A percentile compares a stretch with the other conserved stretches of the same genome.
phyloP scores from a whole-genome alignment of 2,797 vertebrate species.

The Microhierax caerulescens region DNA sequence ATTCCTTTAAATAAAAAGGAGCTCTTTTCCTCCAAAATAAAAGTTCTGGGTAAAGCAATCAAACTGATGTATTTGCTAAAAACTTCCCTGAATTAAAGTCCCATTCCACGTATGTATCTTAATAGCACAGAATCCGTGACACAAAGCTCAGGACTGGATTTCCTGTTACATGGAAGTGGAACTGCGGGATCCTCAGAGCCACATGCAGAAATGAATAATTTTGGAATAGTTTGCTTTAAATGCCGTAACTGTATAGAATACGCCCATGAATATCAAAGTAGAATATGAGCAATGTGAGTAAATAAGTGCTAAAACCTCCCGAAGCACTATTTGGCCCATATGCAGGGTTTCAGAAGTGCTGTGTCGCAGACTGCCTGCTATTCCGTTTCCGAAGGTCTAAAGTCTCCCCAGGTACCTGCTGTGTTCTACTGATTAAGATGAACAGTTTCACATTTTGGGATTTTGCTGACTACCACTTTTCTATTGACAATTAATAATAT shows the following conservation, averaged over 20 bases:
- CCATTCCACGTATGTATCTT: neutral
- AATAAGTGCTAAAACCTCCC: neutral
- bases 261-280: neutral
- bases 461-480: neutral
- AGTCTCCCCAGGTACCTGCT: neutral
- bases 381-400: neutral
- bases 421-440: neutral
- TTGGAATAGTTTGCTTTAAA: neutral
- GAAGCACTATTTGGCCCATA: neutral
- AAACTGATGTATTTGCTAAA: neutral
- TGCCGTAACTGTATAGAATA: neutral
- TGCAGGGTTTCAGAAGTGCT: neutral
- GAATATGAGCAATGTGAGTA: neutral
- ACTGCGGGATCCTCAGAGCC: neutral
- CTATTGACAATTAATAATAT: neutral
- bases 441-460: neutral
- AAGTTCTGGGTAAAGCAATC: slow-evolving; percentile 4
- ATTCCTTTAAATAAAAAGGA: too few relatives aligned
- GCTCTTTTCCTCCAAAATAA: neutral
- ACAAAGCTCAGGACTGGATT: neutral
- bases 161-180: neutral
- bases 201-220: neutral
- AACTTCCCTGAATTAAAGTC: neutral
- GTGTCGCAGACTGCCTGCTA: neutral
- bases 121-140: neutral